phyloP scores from a whole-genome alignment of 2,113 vertebrate species.

The Pygoscelis adeliae region DNA sequence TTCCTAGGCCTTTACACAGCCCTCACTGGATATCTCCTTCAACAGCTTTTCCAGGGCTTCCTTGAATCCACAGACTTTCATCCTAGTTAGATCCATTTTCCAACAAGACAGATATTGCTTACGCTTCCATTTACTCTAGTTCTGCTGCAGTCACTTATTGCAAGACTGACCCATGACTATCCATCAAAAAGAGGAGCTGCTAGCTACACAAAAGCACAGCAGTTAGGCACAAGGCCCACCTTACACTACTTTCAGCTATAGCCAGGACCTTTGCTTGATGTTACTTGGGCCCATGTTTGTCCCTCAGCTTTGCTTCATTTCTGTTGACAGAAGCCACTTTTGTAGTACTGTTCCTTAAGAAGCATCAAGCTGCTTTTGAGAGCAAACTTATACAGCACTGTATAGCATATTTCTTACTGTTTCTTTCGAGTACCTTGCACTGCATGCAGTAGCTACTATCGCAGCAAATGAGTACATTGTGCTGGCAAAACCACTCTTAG shows the following conservation, averaged over 20 bases:
- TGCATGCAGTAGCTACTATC: too few species aligned
- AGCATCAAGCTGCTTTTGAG: neutral
- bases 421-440: neutral
- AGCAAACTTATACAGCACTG: neutral
- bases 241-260: neutral
- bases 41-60: neutral
- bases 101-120: neutral
- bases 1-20: neutral
- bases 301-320: neutral
- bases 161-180: neutral
- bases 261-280: neutral
- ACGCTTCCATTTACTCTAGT: neutral
- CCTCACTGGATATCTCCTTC: neutral
- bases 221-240: neutral
- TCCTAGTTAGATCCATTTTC: neutral
- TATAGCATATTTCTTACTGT: neutral
- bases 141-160: neutral
- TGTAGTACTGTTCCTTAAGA: neutral
- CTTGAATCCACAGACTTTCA: neutral
- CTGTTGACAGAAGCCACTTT: neutral
- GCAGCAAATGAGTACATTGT: neutral
- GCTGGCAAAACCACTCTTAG: neutral
- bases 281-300: neutral
- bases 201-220: neutral
- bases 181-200: neutral